Evolutionary conservation across 23 tunicate genomes (phyloP).

Genomic region (Botrylloides violaceus): DNA sequence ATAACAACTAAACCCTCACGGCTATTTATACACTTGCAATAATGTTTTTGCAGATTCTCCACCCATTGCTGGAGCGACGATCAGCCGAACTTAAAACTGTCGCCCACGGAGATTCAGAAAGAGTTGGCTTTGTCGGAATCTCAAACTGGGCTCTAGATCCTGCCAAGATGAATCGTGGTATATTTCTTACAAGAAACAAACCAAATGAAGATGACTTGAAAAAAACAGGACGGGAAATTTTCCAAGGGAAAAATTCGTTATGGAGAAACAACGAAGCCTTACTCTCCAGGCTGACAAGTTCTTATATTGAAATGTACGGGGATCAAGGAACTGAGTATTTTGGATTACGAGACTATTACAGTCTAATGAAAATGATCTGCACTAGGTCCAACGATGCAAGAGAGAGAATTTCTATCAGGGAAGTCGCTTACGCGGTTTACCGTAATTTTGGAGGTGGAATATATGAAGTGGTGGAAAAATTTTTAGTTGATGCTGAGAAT

Average conservation of each 20-base stretch:
- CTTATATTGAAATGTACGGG: conserved; percentile 47
- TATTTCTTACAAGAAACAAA: conserved; percentile 63
- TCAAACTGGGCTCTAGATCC: conserved; percentile 95
- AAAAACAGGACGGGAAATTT: conserved; percentile 55
- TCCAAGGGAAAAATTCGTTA: conserved; percentile 5
- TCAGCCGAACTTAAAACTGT: neutral
- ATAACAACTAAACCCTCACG: too few relatives aligned
- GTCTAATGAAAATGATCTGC: conserved; percentile 60
- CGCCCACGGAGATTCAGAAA: neutral
- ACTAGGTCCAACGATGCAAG: conserved; percentile 7
- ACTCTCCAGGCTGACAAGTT: conserved; percentile 23
- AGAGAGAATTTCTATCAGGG: conserved; percentile 7
- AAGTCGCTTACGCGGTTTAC: conserved; percentile 19
- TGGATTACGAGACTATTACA: conserved; percentile 84
- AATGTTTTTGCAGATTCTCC: conserved; percentile 32
- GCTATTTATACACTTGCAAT: too few relatives aligned
- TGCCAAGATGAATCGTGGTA: conserved; percentile 89
- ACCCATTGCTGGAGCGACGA: conserved; percentile 50
- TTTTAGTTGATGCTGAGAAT: conserved; percentile 2
- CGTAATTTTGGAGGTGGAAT: conserved; percentile 62
- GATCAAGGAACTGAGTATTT: conserved; percentile 49
- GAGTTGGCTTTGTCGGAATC: conserved; percentile 89
- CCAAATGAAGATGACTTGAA: conserved; percentile 44
- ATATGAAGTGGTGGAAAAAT: conserved; percentile 13
- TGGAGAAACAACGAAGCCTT: conserved; percentile 28